Base-by-base conservation (phyloP, 2,888 invertebrate genomes). In the Dione vanillae region DNA sequence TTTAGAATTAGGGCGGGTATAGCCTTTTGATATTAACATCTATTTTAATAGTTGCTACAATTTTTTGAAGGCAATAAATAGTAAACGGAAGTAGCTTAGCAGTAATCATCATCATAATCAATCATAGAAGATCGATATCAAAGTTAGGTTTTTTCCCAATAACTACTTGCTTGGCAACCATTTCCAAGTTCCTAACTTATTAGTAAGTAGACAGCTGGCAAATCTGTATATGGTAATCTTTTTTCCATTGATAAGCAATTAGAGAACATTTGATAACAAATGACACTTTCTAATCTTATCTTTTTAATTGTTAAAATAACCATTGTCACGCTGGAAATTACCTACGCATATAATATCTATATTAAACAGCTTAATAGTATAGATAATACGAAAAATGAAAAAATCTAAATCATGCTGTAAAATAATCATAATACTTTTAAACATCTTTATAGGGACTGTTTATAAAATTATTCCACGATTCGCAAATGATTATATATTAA, bases 401-500 rank as follows among this genome's bases (percentile, higher is more conserved):
- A 51, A 51, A 20, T 51, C 11, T 20, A 51, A 14, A 20, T 14
- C 14, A 1, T 51, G 7, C 8, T 20, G 14, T 8, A 20, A n/a
- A 56, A 56, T 6, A 11, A 37, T 54, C n/a, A 16, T 16, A 16
- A 37, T 16, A 37, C 5, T 27, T 27, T 27, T 5, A 2, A 27
- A 27, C 5, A 19, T 16, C 10, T 10, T 56, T 56, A 8, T 16
- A 40, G n/a, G n/a, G 9, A 43, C 9, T 27, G 20, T 27, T 27
- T 27, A 61, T 61, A 35, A 11, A 61, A 35, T 35, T 27, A 27
- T 66, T 61, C 51, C 59, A 66, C 27, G 19, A n/a, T 16, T 20
- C 10, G 47, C 27, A 52, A 51, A 49, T 41, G 49, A 69, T 64
- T 40, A 40, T 65, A n/a, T 51, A 59, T 51, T 51, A 35, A 62